Evolutionary conservation across 2,888 invertebrate species (phyloP).

Genomic region (Psylliodes chrysocephalus): DNA sequence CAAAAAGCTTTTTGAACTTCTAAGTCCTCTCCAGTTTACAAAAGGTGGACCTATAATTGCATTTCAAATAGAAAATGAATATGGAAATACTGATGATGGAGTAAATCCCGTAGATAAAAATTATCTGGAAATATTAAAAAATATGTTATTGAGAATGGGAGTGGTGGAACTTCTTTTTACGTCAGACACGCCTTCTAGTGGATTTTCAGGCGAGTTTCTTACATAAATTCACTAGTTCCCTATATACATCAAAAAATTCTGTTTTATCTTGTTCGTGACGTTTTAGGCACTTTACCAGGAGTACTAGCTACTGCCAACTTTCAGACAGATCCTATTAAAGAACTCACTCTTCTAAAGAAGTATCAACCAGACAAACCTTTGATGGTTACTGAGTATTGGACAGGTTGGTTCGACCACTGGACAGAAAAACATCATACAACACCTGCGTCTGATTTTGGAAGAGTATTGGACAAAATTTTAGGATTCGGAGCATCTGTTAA

Average conservation of each 20-base stretch:
- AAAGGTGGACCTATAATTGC: slow-evolving; percentile 89
- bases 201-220: slow-evolving; percentile 25
- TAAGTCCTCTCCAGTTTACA: slow-evolving; percentile 68
- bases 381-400: slow-evolving; percentile 71
- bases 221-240: no score
- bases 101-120: slow-evolving; percentile 50
- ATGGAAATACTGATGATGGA: slow-evolving; percentile 68
- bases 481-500: slow-evolving; percentile 68
- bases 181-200: slow-evolving; percentile 62
- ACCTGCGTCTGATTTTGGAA: slow-evolving; percentile 43
- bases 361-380: slow-evolving; percentile 66
- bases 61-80: slow-evolving; percentile 85
- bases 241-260: no score
- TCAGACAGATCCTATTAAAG: slow-evolving; percentile 60
- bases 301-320: slow-evolving; percentile 68
- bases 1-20: slow-evolving; percentile 63
- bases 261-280: no score
- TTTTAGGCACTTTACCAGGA: slow-evolving; percentile 60
- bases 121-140: slow-evolving; percentile 63
- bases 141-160: slow-evolving; percentile 58
- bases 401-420: slow-evolving; percentile 71
- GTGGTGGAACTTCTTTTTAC: slow-evolving; percentile 66
- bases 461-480: slow-evolving; percentile 40
- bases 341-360: slow-evolving; percentile 61
- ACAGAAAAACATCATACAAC: slow-evolving; percentile 56